A percentile compares a stretch with the other conserved stretches of the same genome.
These are phyloP conservation scores for Oligia latruncula DNA, from an alignment of 2,888 invertebrate species.

Conservation along the genomic window DNA sequence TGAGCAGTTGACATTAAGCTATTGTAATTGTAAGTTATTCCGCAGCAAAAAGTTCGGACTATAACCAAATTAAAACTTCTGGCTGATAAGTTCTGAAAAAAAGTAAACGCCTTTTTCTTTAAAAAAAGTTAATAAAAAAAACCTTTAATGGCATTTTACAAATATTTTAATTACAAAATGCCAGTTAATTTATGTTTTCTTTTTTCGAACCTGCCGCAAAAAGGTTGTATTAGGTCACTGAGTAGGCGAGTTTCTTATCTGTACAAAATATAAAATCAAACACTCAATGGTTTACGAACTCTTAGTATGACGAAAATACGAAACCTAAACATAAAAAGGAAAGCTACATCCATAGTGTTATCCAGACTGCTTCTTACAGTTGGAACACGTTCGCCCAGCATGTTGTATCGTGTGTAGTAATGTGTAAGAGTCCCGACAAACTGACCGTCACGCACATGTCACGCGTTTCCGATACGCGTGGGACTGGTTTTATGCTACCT, in stretches of 20 bases:
- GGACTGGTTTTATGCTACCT: conserved; percentile 50
- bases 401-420: conserved; percentile 45
- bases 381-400: conserved; percentile 35
- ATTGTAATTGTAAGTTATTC: too few species aligned
- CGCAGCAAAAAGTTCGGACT: not conserved
- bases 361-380: conserved; percentile 37
- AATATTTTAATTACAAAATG: not conserved
- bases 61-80: not conserved
- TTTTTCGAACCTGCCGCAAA: not conserved
- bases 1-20: too few species aligned
- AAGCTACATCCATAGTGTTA: conserved; percentile 20
- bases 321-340: conserved; percentile 9
- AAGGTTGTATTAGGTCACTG: not conserved
- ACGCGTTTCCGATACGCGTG: conserved; percentile 58
- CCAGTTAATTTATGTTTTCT: not conserved
- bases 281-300: not conserved
- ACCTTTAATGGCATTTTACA: not conserved
- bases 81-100: not conserved
- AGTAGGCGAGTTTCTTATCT: not conserved
- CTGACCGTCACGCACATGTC: conserved; percentile 62
- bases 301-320: conserved; percentile 7
- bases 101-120: not conserved
- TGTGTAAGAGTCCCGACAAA: conserved; percentile 47
- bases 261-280: not conserved
- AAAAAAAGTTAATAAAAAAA: not conserved